Evolutionary conservation across 2,797 vertebrate species (phyloP).

Genomic region (Poecilia picta): DNA sequence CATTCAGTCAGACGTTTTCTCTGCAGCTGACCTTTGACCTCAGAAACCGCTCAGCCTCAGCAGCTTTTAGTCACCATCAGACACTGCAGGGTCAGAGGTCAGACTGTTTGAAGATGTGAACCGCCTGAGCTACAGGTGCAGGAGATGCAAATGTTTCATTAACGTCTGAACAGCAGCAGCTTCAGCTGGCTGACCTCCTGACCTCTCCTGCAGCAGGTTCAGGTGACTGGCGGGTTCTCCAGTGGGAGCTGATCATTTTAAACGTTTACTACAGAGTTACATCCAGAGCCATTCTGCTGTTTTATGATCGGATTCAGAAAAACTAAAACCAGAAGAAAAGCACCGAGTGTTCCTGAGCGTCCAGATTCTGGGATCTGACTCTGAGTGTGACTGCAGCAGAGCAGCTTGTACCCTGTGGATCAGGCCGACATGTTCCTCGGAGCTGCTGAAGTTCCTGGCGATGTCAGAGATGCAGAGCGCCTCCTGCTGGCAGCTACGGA

Average conservation of each 20-base stretch:
- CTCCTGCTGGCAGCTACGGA: slow-evolving; percentile 88
- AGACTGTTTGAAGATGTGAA: background rate
- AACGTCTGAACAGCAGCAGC: background rate
- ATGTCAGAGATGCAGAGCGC: slow-evolving; percentile 90
- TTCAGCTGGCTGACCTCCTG: background rate
- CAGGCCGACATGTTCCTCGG: slow-evolving; percentile 87
- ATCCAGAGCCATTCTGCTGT: background rate
- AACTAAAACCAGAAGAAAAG: background rate
- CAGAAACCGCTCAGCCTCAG: no score
- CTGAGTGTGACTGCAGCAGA: background rate
- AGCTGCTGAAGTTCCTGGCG: slow-evolving; percentile 90
- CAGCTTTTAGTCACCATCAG: no score
- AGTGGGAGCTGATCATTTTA: background rate
- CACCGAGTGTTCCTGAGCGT: no score
- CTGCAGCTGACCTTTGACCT: no score
- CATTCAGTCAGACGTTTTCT: background rate
- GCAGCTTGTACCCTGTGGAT: slow-evolving; percentile 79
- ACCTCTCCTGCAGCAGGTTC: no score
- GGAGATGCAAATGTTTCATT: background rate
- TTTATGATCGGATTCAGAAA: background rate
- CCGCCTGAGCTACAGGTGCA: background rate
- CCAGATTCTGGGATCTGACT: background rate
- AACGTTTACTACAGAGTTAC: background rate
- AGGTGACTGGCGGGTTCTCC: background rate
- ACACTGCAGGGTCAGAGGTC: no score